These are phyloP conservation scores for Colius striatus DNA, from an alignment of 2,113 vertebrate genomes.

Conservation along the genomic window DNA sequence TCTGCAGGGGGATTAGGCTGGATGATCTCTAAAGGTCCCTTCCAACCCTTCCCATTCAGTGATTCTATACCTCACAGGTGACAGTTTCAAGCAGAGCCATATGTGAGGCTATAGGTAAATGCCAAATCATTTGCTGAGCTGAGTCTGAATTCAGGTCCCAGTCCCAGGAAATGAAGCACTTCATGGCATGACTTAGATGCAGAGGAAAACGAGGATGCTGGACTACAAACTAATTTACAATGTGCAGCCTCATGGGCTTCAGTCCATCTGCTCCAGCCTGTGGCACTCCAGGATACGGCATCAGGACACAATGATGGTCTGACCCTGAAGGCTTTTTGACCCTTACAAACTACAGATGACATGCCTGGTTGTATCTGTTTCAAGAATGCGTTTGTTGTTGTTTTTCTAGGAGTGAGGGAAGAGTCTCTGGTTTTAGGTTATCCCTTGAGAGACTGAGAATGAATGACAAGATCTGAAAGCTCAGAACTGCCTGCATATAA, in stretches of 20 bases:
- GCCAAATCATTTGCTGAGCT: too few relatives aligned
- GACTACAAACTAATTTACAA: not conserved
- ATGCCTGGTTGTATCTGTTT: not conserved
- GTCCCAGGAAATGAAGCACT: too few relatives aligned
- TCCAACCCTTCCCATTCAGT: too few relatives aligned
- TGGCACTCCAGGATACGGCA: not conserved
- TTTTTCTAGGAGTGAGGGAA: not conserved
- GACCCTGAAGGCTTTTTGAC: not conserved
- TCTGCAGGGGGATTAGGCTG: too few relatives aligned
- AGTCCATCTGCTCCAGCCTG: not conserved
- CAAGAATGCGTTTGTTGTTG: not conserved
- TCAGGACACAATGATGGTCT: not conserved
- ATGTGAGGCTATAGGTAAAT: too few relatives aligned
- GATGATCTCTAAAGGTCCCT: too few relatives aligned
- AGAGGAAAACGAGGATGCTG: not conserved
- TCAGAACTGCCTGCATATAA: too few relatives aligned
- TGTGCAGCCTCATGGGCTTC: not conserved
- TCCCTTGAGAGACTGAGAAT: too few relatives aligned
- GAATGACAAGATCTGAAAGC: too few relatives aligned
- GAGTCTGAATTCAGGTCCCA: too few relatives aligned
- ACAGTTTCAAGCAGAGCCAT: too few relatives aligned
- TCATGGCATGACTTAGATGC: fast-evolving
- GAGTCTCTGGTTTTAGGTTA: not conserved
- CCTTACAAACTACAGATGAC: not conserved
- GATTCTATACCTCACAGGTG: too few relatives aligned